These are phyloP conservation scores for Caenorhabditis uteleia DNA, from an alignment of 2,888 invertebrate species.

Conservation along the genomic window DNA sequence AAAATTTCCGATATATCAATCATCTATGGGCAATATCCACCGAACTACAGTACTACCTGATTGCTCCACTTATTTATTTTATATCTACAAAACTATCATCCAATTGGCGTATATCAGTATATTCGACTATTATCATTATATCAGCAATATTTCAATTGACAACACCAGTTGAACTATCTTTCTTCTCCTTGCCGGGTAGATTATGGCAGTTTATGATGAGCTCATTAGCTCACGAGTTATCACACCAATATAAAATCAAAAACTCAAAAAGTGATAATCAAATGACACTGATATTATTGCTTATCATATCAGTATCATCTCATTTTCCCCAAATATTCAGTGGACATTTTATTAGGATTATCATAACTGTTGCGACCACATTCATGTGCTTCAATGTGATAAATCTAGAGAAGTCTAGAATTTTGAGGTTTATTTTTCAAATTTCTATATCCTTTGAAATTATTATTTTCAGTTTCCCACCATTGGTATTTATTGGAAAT, in stretches of 20 bases:
- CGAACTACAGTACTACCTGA: constrained; percentile 40
- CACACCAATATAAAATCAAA: neutral
- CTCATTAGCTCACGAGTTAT: constrained; percentile 21
- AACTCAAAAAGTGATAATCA: neutral
- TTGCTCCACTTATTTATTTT: constrained; percentile 25
- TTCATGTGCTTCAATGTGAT: neutral
- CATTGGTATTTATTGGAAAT: constrained; percentile 18
- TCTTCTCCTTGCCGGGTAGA: constrained; percentile 16
- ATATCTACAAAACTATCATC: constrained; percentile 6
- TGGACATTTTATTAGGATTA: constrained; percentile 11
- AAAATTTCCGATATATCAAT: constrained; percentile 19
- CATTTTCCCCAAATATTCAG: constrained; percentile 9
- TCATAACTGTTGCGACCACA: neutral
- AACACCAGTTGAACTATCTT: constrained; percentile 21
- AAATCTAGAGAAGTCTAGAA: neutral
- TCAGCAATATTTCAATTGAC: constrained; percentile 19
- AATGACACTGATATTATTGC: neutral
- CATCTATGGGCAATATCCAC: constrained; percentile 37
- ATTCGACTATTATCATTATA: constrained; percentile 8
- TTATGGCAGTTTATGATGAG: constrained; percentile 41
- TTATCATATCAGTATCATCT: neutral
- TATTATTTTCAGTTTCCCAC: constrained; percentile 9
- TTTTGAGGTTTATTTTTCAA: neutral
- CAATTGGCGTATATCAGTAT: constrained; percentile 7
- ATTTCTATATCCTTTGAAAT: neutral